A percentile compares a stretch with the other conserved stretches of the same genome.
Evolutionary conservation across 2,113 vertebrate species (phyloP).

Genomic region (Misgurnus mizolepis): DNA sequence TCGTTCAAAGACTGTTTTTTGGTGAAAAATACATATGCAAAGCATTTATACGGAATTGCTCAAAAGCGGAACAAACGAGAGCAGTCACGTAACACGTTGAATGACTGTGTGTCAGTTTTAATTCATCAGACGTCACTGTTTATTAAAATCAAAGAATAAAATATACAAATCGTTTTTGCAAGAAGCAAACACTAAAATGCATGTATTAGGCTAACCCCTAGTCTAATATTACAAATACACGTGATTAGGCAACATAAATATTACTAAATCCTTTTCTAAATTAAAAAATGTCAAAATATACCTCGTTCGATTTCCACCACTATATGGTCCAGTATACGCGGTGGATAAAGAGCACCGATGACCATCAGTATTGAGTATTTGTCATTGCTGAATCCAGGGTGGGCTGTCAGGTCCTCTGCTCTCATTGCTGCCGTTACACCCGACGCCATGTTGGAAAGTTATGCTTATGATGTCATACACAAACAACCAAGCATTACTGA

Average conservation of each 20-base stretch:
- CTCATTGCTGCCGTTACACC: constrained; percentile 66
- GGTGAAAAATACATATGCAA: not conserved
- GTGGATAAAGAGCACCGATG: constrained; percentile 75
- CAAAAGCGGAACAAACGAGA: not conserved
- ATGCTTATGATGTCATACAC: constrained; percentile 71
- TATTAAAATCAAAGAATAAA: not conserved
- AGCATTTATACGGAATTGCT: not conserved
- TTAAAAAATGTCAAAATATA: constrained; percentile 52
- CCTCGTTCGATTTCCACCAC: constrained; percentile 80
- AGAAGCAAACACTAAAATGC: not conserved
- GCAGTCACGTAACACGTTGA: too few relatives aligned
- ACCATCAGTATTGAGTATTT: constrained; percentile 79
- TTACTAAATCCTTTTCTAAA: not conserved
- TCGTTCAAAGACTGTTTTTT: not conserved
- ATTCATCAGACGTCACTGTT: not conserved
- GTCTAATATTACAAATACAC: not conserved
- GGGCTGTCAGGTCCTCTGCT: constrained; percentile 57
- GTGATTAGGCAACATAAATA: not conserved
- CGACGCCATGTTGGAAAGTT: constrained; percentile 74
- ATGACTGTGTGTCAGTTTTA: not conserved
- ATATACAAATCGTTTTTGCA: not conserved
- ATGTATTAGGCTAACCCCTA: not conserved
- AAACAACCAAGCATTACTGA: constrained; percentile 53
- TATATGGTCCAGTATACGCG: constrained; percentile 70
- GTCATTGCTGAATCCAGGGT: constrained; percentile 61